These are phyloP conservation scores for Diploptera punctata DNA, from an alignment of 2,888 invertebrate genomes.

Conservation along the genomic window DNA sequence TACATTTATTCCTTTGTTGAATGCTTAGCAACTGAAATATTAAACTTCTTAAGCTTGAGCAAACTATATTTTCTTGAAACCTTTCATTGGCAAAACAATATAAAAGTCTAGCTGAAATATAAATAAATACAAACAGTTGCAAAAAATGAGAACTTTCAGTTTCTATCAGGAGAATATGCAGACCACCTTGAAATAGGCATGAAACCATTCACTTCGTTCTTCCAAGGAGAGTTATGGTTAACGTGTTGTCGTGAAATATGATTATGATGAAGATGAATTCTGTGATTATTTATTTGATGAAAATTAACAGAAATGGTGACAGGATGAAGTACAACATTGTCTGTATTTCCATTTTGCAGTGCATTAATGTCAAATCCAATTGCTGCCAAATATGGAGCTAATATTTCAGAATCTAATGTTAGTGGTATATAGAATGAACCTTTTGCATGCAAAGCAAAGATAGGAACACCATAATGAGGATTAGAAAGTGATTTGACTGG, in stretches of 20 bases:
- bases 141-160: too few relatives aligned
- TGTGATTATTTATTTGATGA: conserved; percentile 46
- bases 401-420: conserved; percentile 75
- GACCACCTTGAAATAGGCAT: conserved; percentile 23
- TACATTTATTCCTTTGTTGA: too few relatives aligned
- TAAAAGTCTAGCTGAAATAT: too few relatives aligned
- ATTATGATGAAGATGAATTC: conserved; percentile 47
- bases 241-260: conserved; percentile 64
- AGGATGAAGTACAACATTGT: conserved; percentile 75
- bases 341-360: conserved; percentile 42
- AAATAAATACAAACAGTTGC: too few relatives aligned
- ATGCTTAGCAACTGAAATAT: too few relatives aligned
- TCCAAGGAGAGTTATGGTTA: conserved; percentile 50
- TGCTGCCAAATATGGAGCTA: conserved; percentile 67
- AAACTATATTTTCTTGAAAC: too few relatives aligned
- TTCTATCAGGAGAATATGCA: conserved; percentile 12
- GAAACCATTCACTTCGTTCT: conserved; percentile 16
- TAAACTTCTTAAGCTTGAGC: too few relatives aligned
- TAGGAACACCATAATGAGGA: conserved; percentile 67
- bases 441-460: conserved; percentile 89
- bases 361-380: conserved; percentile 59
- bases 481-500: background rate
- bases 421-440: conserved; percentile 90
- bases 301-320: conserved; percentile 92
- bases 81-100: too few relatives aligned